Evolutionary conservation across 1,140 invertebrate genomes (phyloP), one percentile per base, ranked within the genome.

Genomic region (Hermetia illucens): DNA sequence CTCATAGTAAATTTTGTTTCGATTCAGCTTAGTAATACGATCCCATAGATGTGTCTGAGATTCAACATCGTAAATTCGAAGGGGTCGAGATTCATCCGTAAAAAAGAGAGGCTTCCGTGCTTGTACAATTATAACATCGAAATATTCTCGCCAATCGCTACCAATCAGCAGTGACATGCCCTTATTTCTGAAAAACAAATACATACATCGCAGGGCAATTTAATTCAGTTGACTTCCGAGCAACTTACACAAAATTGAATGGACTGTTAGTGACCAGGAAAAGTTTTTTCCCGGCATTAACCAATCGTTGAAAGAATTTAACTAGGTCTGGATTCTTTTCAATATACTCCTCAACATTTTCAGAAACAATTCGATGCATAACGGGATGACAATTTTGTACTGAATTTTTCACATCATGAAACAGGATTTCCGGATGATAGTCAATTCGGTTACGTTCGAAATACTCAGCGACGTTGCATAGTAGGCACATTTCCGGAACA

Each of bases 191-290:
- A 12, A 65, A 66, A 47, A 33, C 38, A 39, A 10, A 31, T 16
- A 43, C 8, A 35, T n/a, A n/a, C n/a, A n/a, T n/a, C n/a, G n/a
- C n/a, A n/a, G n/a, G n/a, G n/a, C n/a, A n/a, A n/a, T n/a, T n/a
- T n/a, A n/a, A n/a, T n/a, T n/a, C n/a, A n/a, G n/a, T n/a, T n/a
- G n/a, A n/a, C n/a, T n/a, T n/a, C 3, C 16, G 19, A 36, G 36
- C 5, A 36, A 78, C 86, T 82, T 72, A 96, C 91, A 96, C 90
- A 72, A 97, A 98, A 48, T 82, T 77, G 60, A 81, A 97, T 1
- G 91, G 91, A 64, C 90, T 95, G 55, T 98, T 98, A 6, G 93
- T 96, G 2, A 98, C 88, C 15, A 98, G 64, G 61, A 98, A 97
- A 47, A 95, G 68, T 62, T 94, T 91, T 62, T 95, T 96, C 16